Conservation (phyloP, 2,888 invertebrate species). For the Apodemia duryi region DNA sequence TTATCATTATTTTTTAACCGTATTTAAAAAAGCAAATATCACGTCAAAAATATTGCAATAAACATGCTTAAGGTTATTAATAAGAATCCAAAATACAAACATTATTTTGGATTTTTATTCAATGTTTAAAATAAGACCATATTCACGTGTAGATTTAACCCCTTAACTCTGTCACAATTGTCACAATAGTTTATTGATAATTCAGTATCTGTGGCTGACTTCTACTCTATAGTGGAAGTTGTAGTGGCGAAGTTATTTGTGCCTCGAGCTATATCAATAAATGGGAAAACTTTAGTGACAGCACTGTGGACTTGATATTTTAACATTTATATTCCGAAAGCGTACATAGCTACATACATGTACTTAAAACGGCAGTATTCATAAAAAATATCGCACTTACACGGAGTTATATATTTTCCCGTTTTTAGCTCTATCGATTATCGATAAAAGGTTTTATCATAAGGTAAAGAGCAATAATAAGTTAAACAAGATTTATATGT, state of each 20-base stretch:
- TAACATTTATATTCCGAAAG: constrained; percentile 1
- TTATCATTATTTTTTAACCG: too few relatives aligned
- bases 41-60: too few relatives aligned
- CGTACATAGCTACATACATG: constrained; percentile 1
- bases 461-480: constrained; percentile 9
- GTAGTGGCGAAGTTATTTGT: constrained; percentile 3
- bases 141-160: not conserved
- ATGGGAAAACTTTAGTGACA: constrained; percentile 22
- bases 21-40: too few relatives aligned
- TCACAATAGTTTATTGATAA: not conserved
- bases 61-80: too few relatives aligned
- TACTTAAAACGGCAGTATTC: not conserved
- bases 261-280: constrained; percentile 17
- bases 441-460: not conserved
- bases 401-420: not conserved
- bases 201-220: not conserved
- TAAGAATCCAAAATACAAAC: not conserved
- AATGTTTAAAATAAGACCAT: too few relatives aligned
- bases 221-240: constrained; percentile 1
- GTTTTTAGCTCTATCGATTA: not conserved
- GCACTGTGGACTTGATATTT: constrained; percentile 16
- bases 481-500: constrained; percentile 24
- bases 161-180: not conserved
- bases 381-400: not conserved
- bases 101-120: not conserved